A percentile compares a stretch with the other conserved stretches of the same genome.
These are phyloP conservation scores for Coregonus sp. DNA, from an alignment of 2,797 vertebrate species.

Conservation along the genomic window DNA sequence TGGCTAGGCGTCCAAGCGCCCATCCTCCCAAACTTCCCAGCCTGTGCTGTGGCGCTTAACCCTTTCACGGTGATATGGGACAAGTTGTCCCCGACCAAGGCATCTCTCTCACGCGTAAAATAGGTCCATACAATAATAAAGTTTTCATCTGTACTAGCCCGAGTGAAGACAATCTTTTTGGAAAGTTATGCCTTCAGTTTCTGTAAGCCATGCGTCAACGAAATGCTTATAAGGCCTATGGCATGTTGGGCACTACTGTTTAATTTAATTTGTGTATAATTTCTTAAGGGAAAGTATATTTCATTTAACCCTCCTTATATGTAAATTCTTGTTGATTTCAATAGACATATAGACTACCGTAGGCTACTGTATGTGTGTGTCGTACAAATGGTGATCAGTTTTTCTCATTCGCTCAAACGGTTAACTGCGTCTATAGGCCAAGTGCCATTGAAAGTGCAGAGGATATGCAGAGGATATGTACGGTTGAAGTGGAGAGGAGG, in stretches of 20 bases:
- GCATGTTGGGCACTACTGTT: not conserved
- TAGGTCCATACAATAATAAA: not conserved
- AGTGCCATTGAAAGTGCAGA: constrained; percentile 32
- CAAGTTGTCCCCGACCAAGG: not conserved
- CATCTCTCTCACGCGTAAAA: constrained; percentile 35
- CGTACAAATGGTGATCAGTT: not conserved
- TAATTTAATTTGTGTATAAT: not conserved
- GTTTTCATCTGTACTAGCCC: not conserved
- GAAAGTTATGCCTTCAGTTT: not conserved
- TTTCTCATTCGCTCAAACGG: constrained; percentile 19
- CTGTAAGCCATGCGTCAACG: not conserved
- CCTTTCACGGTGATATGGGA: constrained; percentile 62
- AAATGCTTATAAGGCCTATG: not conserved
- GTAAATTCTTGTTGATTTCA: not conserved
- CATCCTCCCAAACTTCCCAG: constrained; percentile 58
- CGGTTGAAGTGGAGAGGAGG: constrained; percentile 23
- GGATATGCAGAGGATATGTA: constrained; percentile 48
- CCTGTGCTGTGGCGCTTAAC: constrained; percentile 65
- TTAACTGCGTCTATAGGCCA: constrained; percentile 25
- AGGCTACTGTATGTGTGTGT: not conserved
- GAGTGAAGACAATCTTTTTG: not conserved
- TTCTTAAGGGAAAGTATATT: not conserved
- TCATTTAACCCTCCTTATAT: no score
- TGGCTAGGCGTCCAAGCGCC: constrained; percentile 70
- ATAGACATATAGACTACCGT: not conserved